phyloP scores from a whole-genome alignment of 2,888 invertebrate species.

The Rhingia rostrata region DNA sequence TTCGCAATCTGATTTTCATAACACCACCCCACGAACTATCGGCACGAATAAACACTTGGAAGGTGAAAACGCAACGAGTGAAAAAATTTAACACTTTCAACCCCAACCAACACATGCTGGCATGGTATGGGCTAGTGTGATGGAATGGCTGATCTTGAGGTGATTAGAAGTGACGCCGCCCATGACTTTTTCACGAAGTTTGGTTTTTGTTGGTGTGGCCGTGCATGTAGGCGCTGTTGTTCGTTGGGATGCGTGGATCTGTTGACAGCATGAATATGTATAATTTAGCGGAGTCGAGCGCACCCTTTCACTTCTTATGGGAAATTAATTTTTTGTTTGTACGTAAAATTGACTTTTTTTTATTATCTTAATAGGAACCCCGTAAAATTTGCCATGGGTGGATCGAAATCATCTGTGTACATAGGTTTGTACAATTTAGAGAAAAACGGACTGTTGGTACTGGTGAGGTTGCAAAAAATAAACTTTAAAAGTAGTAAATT shows the following conservation, averaged over 20 bases:
- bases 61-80: constrained; percentile 16
- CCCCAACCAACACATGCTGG: background rate
- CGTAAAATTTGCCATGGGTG: too few species aligned
- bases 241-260: background rate
- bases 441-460: too few species aligned
- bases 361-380: too few species aligned
- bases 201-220: background rate
- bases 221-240: background rate
- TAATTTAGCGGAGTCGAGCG: background rate
- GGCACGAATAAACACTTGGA: constrained; percentile 63
- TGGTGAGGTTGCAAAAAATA: too few species aligned
- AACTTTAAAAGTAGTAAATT: too few species aligned
- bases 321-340: too few species aligned
- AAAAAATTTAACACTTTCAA: constrained; percentile 17
- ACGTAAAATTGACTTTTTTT: background rate
- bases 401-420: too few species aligned
- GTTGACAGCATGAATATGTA: background rate
- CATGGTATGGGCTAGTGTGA: background rate
- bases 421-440: too few species aligned
- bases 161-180: constrained; percentile 45
- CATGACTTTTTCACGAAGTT: constrained; percentile 34
- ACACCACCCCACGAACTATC: constrained; percentile 61
- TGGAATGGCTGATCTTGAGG: constrained; percentile 26
- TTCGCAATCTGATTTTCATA: constrained; percentile 72
- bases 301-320: constrained; percentile 34